Conservation (phyloP, 2,113 vertebrate genomes). For the Marcusenius ussheri region DNA sequence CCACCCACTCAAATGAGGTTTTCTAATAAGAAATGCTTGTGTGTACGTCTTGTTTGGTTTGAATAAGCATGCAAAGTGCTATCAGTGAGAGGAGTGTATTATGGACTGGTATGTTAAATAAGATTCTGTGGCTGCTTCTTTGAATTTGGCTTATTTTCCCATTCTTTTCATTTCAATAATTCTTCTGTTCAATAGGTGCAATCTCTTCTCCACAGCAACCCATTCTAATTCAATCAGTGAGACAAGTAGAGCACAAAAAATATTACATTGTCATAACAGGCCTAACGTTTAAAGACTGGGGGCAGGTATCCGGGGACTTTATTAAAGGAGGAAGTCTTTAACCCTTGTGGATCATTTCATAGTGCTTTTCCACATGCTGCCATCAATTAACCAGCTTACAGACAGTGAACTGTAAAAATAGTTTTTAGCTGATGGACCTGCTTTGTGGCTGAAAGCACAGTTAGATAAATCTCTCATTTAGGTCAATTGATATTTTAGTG, state of each 20-base stretch:
- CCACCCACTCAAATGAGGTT: not conserved
- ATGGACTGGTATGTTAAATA: not conserved
- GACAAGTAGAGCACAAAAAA: not conserved
- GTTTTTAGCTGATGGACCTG: not conserved
- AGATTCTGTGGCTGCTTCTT: not conserved
- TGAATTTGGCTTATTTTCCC: not conserved
- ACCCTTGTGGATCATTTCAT: too few species aligned
- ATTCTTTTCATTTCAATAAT: not conserved
- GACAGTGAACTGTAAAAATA: not conserved
- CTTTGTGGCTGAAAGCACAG: not conserved
- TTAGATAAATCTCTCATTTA: not conserved
- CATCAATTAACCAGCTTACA: not conserved
- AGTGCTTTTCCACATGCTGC: not conserved
- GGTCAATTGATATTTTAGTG: not conserved
- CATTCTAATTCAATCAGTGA: not conserved
- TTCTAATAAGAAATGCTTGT: not conserved
- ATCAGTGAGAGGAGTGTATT: not conserved
- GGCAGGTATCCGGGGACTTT: not conserved
- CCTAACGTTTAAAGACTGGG: conserved; percentile 5
- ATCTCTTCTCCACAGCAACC: conserved; percentile 1
- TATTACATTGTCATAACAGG: not conserved
- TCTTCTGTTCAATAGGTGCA: not conserved
- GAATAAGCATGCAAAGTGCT: not conserved
- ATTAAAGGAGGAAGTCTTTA: conserved; percentile 1
- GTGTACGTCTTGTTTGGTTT: not conserved